Conservation (phyloP, 2,888 invertebrate species). For the Parascotia fuliginaria region DNA sequence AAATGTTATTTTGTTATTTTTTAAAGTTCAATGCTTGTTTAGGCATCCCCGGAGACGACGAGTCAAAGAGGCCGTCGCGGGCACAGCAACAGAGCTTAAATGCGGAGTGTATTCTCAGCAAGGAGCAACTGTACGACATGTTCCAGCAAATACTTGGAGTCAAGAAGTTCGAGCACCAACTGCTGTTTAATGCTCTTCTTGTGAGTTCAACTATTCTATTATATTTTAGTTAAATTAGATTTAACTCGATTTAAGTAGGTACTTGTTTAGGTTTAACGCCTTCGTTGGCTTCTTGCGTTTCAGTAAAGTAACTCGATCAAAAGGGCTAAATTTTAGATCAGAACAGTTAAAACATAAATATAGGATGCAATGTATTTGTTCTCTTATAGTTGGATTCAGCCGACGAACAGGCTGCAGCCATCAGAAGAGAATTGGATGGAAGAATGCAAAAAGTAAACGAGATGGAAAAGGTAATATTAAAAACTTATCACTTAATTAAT, state of each 20-base stretch:
- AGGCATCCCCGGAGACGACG: constrained; percentile 92
- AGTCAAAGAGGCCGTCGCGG: constrained; percentile 93
- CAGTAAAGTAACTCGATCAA: too few species aligned
- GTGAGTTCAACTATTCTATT: constrained; percentile 55
- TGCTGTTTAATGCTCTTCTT: constrained; percentile 97
- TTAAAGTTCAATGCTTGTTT: constrained; percentile 16
- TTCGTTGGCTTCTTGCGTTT: too few species aligned
- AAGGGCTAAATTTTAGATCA: too few species aligned
- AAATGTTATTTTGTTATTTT: not conserved
- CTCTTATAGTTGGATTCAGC: constrained; percentile 95
- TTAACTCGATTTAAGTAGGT: too few species aligned
- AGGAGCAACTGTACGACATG: constrained; percentile 99
- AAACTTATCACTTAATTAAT: constrained; percentile 11
- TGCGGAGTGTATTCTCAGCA: constrained; percentile 97
- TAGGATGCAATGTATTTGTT: not conserved
- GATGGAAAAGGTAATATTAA: constrained; percentile 94
- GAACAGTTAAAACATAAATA: not conserved
- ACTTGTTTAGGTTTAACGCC: too few species aligned
- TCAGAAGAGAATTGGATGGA: constrained; percentile 98
- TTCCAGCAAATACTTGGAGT: constrained; percentile 99
- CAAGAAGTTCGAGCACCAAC: constrained; percentile 99
- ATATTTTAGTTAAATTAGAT: too few species aligned
- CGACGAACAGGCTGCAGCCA: constrained; percentile 99
- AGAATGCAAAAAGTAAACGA: constrained; percentile 98
- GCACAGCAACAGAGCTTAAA: constrained; percentile 96